Base-by-base conservation (phyloP, 2,797 vertebrate species). In the Philypnodon macrostomus region DNA sequence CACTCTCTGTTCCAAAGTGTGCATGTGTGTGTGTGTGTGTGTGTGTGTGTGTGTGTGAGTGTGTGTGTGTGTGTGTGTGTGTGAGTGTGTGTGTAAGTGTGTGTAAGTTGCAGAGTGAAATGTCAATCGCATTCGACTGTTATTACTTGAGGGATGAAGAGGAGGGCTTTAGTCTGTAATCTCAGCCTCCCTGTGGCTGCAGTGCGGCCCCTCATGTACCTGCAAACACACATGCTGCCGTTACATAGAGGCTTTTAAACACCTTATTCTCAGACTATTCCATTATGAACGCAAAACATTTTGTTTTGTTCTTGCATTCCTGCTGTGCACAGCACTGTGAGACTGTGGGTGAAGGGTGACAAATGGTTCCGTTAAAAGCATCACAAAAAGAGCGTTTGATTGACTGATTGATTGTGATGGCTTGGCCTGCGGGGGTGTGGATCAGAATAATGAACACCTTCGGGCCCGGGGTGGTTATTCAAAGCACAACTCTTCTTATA, bases 91-190 rank as follows among this genome's bases (percentile, higher is more conserved):
- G 41, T 13, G 15, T 42, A 36, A 13, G 17, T 36, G 54, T 60
- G 67, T 60, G 63, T 47, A 47, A 70, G 37, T 67, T 79, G 40
- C 46, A 66, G 63, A 83, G 80, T 81, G 72, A 88, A 83, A 86
- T 84, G 83, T 85, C 84, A 86, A 66, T 70, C 79, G 83, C 71
- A 81, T 89, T 88, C 73, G 67, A 42, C 54, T 67, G 77, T 88
- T 87, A 89, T 87, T 84, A 86, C 82, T 86, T 83, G 63, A 76
- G 83, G 87, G 83, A 85, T 18, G 41, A 61, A 76, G 69, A 72
- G 72, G 70, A 74, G 64, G 65, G 73, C 77, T 81, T 79, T 70
- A 44, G 70, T 80, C 64, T 82, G 77, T 80, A 84, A 81, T 83
- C 70, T 81, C 63, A 72, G 73, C 70, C 59, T 75, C 80, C 77